Percentiles rank a stretch among this genome's conserved stretches.
These are phyloP conservation scores for Apamea sordens DNA, from an alignment of 2,888 invertebrate genomes.

Conservation along the genomic window DNA sequence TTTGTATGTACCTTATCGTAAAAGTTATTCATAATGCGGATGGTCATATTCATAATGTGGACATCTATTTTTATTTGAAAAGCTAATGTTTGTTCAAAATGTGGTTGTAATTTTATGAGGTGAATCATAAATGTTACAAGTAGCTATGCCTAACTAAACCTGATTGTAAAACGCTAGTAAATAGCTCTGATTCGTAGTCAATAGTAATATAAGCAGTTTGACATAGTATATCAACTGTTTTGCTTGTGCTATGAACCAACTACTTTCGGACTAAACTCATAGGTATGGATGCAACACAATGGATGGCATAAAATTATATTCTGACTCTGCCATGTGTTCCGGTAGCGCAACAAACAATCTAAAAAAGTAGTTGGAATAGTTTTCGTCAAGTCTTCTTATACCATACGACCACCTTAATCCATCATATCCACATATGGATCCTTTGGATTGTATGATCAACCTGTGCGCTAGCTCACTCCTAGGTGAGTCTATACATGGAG, in stretches of 20 bases:
- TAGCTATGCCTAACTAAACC: constrained; percentile 39
- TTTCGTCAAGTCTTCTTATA: neutral
- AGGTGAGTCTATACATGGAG: neutral
- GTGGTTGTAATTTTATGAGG: constrained; percentile 64
- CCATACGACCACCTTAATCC: neutral
- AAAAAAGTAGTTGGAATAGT: neutral
- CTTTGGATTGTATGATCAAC: neutral
- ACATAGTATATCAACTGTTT: constrained; percentile 28
- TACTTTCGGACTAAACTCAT: constrained; percentile 43
- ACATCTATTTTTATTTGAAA: constrained; percentile 57
- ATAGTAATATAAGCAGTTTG: constrained; percentile 36
- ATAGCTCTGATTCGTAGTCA: constrained; percentile 44
- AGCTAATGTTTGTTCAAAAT: constrained; percentile 55
- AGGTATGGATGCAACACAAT: constrained; percentile 23
- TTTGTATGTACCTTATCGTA: constrained; percentile 53
- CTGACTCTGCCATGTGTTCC: neutral
- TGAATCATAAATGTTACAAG: constrained; percentile 51
- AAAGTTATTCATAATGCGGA: constrained; percentile 48
- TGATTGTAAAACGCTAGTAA: constrained; percentile 35
- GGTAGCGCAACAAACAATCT: neutral
- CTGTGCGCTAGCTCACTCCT: neutral
- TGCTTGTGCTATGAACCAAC: constrained; percentile 42
- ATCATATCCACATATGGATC: neutral
- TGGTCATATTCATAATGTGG: constrained; percentile 46
- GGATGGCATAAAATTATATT: neutral